A percentile compares a stretch with the other conserved stretches of the same genome.
These are phyloP conservation scores for Trisateles emortualis DNA, from an alignment of 2,888 invertebrate species.

Conservation along the genomic window DNA sequence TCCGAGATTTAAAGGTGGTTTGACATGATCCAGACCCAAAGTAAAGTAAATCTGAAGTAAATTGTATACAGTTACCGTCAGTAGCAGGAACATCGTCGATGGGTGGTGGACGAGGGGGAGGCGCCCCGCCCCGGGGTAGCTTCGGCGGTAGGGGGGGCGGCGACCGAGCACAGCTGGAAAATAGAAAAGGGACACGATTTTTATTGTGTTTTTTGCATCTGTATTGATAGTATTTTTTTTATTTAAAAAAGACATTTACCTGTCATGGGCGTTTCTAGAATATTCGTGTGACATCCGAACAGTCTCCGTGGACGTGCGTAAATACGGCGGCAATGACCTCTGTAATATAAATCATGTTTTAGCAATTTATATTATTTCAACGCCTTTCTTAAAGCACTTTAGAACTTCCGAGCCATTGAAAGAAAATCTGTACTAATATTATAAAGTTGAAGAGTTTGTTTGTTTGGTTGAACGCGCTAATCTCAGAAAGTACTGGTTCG, in stretches of 20 bases:
- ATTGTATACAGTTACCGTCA: not conserved
- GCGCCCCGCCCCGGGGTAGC: constrained; percentile 23
- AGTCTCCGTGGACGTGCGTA: constrained; percentile 77
- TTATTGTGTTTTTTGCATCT: no score
- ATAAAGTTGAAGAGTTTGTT: no score
- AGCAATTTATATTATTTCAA: no score
- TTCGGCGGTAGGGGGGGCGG: constrained; percentile 53
- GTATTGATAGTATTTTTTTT: no score
- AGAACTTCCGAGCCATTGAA: no score
- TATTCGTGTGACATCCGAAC: constrained; percentile 74
- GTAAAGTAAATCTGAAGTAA: no score
- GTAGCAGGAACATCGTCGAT: constrained; percentile 19
- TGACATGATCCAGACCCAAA: no score
- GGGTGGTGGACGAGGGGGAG: constrained; percentile 41
- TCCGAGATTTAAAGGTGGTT: no score
- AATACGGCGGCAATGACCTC: constrained; percentile 74
- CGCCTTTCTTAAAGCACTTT: no score
- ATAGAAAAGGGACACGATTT: not conserved
- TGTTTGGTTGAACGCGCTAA: no score
- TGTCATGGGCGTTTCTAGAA: constrained; percentile 63
- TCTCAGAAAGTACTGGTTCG: no score
- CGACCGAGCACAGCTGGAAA: not conserved
- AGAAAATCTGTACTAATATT: no score
- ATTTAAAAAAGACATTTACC: constrained; percentile 54
- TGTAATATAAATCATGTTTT: constrained; percentile 45